A percentile compares a stretch with the other conserved stretches of the same genome.
These are phyloP conservation scores for Podabrus alpinus DNA, from an alignment of 2,888 invertebrate genomes.

Conservation along the genomic window DNA sequence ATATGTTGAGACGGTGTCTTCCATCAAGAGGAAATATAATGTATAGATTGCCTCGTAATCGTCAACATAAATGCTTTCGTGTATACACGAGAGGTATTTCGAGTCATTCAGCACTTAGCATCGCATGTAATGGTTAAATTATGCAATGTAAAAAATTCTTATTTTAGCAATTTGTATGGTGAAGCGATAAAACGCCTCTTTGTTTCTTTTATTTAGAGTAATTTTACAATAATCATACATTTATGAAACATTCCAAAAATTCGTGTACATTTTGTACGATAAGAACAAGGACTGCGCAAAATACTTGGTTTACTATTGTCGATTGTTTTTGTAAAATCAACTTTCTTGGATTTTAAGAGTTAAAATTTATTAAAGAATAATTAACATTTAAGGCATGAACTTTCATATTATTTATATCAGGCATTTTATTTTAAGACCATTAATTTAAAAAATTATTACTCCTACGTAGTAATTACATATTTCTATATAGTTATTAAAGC, in stretches of 20 bases:
- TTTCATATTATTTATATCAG: neutral
- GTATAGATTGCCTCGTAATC: neutral
- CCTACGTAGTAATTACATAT: too few species aligned
- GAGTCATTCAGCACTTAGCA: neutral
- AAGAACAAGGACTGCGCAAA: neutral
- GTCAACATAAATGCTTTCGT: neutral
- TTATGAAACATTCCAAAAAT: neutral
- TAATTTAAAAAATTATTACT: too few species aligned
- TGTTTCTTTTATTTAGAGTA: neutral
- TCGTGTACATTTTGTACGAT: neutral
- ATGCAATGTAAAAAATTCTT: neutral
- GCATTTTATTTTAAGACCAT: neutral
- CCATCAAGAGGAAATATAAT: neutral
- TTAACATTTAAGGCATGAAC: neutral
- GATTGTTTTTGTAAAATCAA: neutral
- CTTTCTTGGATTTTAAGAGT: neutral
- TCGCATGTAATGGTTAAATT: neutral
- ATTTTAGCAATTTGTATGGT: neutral
- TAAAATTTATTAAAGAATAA: neutral
- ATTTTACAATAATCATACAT: neutral
- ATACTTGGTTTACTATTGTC: neutral
- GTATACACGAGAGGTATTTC: neutral
- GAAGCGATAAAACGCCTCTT: too few species aligned
- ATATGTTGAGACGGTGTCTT: neutral
- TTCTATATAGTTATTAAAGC: too few species aligned